Percentiles rank a stretch among this genome's conserved stretches.
Conservation (phyloP, 2,113 vertebrate genomes). For the Origma solitaria region DNA sequence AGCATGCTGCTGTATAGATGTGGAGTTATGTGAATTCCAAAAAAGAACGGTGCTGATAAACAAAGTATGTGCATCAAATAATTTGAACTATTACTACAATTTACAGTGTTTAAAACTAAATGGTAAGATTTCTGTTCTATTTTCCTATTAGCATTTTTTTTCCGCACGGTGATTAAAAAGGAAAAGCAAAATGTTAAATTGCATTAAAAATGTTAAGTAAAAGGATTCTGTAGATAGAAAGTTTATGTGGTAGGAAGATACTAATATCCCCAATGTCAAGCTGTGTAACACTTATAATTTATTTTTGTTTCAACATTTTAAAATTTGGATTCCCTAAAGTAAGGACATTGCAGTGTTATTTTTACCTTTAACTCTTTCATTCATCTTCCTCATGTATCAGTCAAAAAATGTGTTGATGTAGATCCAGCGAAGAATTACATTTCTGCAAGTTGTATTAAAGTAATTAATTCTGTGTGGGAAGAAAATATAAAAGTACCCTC, state of each 20-base stretch:
- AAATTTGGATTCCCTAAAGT: background rate
- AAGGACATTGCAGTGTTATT: background rate
- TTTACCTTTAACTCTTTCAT: background rate
- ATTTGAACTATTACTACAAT: background rate
- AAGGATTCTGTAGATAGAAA: background rate
- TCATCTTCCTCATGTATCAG: background rate
- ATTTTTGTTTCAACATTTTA: background rate
- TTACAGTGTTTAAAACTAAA: background rate
- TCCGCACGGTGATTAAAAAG: background rate
- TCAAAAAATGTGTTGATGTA: background rate
- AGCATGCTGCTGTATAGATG: background rate
- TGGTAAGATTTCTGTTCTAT: background rate
- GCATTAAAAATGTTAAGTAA: background rate
- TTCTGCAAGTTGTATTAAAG: background rate
- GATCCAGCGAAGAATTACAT: background rate
- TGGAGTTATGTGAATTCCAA: background rate
- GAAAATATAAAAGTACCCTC: background rate
- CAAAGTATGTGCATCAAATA: background rate
- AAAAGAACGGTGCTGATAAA: background rate
- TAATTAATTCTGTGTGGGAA: background rate
- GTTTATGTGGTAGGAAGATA: background rate
- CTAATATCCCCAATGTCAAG: background rate
- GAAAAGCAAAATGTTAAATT: background rate
- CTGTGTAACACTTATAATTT: background rate
- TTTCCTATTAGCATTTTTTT: background rate